Evolutionary conservation across 1,140 invertebrate genomes (phyloP), one percentile per base, ranked within the genome.

Genomic region (Brachionus rubens): DNA sequence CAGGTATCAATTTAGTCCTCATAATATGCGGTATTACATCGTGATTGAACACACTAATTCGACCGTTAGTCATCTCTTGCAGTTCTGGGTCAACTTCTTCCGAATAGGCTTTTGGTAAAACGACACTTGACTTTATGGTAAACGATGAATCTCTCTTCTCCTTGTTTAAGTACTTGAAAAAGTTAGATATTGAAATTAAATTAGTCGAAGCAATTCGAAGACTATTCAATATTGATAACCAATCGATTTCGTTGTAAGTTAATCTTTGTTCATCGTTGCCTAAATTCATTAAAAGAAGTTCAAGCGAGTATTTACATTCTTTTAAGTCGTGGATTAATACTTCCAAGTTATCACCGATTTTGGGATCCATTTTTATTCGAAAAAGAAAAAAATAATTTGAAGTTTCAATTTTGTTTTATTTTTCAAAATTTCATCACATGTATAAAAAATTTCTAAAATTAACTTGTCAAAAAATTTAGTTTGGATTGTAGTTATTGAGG

Each of bases 1-100:
- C 47, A 7, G 72, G 72, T 28, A 75, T 33, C 10, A 54, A 19
- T 75, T 75, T 75, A 14, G 72, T 75, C 40, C 72, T 30, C 36
- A 75, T 30, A 9, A 75, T 54, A 19, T 75, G 72, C 4, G 72
- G 72, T 10, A 75, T 75, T 9, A 75, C 48, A 47, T 75, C 72
- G 28, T 75, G 72, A 56, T 75, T 75, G 24, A 75, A 75, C 33
- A 75, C 48, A 21, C 48, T 54, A 9, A 75, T 54, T 40, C 72
- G 48, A 36, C 41, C 43, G 16, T 75, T 30, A 21, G 50, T 75
- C 14, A 75, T 3, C 7, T 41, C 19, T 54, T 72, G 68, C n/a
- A 72, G 28, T 33, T 36, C 68, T n/a, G 68, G 68, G 50, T 72
- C 68, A 24, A 72, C 50, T 10, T 72, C 46, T 54, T 72, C 68